These are phyloP conservation scores for Eristalis tenax DNA, from an alignment of 2,888 invertebrate genomes.

Conservation along the genomic window DNA sequence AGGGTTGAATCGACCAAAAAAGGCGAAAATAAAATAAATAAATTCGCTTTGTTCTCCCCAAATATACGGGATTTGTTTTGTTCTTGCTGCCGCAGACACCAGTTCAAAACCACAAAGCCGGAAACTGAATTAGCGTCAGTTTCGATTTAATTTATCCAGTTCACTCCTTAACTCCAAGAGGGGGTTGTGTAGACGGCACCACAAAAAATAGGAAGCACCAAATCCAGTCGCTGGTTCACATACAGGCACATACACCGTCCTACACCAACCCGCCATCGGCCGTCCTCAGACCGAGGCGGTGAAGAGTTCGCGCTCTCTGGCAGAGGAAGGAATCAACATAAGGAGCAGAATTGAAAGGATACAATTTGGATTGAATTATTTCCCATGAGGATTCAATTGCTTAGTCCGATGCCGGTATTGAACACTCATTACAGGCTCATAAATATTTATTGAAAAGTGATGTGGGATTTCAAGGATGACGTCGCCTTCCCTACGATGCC, in stretches of 20 bases:
- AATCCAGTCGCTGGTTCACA: background rate
- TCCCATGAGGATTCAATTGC: conserved; percentile 71
- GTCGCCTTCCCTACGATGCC: conserved; percentile 49
- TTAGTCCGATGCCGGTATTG: conserved; percentile 66
- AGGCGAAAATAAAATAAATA: conserved; percentile 38
- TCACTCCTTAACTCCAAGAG: conserved; percentile 46
- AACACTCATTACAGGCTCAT: conserved; percentile 72
- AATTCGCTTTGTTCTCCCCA: conserved; percentile 58
- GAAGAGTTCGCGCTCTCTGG: background rate
- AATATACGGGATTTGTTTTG: conserved; percentile 68
- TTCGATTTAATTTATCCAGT: conserved; percentile 72
- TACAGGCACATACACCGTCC: conserved; percentile 4
- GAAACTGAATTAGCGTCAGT: conserved; percentile 72
- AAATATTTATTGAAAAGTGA: conserved; percentile 72
- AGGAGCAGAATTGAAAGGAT: conserved; percentile 64
- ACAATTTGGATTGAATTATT: conserved; percentile 72
- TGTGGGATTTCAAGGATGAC: conserved; percentile 70
- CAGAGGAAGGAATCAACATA: conserved; percentile 32
- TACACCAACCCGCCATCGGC: too few species aligned
- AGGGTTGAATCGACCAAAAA: background rate
- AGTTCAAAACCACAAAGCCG: conserved; percentile 71
- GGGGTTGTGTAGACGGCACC: background rate
- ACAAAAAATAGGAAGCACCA: conserved; percentile 1
- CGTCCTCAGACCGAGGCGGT: background rate
- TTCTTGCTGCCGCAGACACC: conserved; percentile 59